Percentiles rank a stretch among this genome's conserved stretches.
These are phyloP conservation scores for Anseranas semipalmata DNA, from an alignment of 2,113 vertebrate species.

Conservation along the genomic window DNA sequence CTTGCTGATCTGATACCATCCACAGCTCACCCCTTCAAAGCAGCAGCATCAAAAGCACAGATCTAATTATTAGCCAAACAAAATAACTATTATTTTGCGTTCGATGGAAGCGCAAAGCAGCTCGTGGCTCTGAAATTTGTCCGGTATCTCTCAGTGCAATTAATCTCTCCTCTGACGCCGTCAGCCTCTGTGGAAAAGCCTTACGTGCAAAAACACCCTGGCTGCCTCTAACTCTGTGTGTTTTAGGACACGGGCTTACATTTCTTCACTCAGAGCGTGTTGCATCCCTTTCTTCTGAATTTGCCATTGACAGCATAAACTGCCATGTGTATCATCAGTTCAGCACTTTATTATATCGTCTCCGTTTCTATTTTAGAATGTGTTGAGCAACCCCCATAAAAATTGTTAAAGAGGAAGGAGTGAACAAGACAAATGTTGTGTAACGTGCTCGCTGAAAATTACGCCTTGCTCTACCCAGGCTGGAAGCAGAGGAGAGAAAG, in stretches of 20 bases:
- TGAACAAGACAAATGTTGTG: constrained; percentile 56
- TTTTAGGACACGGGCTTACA: constrained; percentile 25
- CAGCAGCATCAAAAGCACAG: constrained; percentile 4
- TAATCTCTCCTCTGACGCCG: not conserved
- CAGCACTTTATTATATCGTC: constrained; percentile 54
- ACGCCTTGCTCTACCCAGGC: constrained; percentile 17
- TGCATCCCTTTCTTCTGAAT: constrained; percentile 50
- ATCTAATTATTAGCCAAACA: constrained; percentile 62
- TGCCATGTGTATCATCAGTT: constrained; percentile 37
- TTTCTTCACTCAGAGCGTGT: constrained; percentile 27
- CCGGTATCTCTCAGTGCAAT: constrained; percentile 45
- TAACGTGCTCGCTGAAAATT: constrained; percentile 34
- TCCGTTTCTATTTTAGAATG: constrained; percentile 54
- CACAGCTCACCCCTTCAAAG: constrained; percentile 54
- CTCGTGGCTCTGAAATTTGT: constrained; percentile 40
- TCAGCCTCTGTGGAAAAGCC: constrained; percentile 50
- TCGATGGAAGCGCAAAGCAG: not conserved
- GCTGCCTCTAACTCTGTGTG: not conserved
- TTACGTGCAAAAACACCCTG: constrained; percentile 31
- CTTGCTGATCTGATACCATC: constrained; percentile 23
- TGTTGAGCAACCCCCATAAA: constrained; percentile 66
- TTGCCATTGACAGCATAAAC: constrained; percentile 54
- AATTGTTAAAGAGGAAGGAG: constrained; percentile 65
- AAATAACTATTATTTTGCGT: constrained; percentile 59
- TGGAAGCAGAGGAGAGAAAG: constrained; percentile 34